A percentile compares a stretch with the other conserved stretches of the same genome.
These are phyloP conservation scores for Nomia melanderi DNA, from an alignment of 1,140 invertebrate species.

Conservation along the genomic window DNA sequence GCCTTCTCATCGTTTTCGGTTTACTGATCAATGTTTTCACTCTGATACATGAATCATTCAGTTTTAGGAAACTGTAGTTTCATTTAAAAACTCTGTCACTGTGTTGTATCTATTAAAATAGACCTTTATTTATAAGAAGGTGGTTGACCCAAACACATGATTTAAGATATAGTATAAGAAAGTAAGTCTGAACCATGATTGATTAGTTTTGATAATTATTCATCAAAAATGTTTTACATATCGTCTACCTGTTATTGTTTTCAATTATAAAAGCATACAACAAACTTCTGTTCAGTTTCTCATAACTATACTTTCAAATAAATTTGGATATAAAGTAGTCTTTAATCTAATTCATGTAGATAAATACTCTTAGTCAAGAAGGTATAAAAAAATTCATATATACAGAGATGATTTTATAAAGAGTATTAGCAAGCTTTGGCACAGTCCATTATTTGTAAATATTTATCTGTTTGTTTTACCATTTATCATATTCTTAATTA, in stretches of 20 bases:
- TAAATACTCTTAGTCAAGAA: neutral
- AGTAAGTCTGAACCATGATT: neutral
- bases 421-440: neutral
- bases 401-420: neutral
- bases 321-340: neutral
- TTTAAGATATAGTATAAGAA: neutral
- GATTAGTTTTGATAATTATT: neutral
- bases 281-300: neutral
- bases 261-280: no score
- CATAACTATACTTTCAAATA: neutral
- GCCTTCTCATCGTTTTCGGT: neutral
- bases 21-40: neutral
- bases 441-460: neutral
- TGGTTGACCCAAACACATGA: neutral
- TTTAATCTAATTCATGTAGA: neutral
- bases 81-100: neutral
- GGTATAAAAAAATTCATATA: no score
- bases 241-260: neutral
- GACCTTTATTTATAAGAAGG: neutral
- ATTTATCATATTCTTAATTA: constrained; percentile 13
- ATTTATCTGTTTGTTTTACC: constrained; percentile 13
- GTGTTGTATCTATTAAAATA: neutral
- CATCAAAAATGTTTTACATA: neutral
- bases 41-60: neutral
- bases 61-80: neutral